Base-by-base conservation (phyloP, 2,888 invertebrate species). In the Dichetophora obliterata region DNA sequence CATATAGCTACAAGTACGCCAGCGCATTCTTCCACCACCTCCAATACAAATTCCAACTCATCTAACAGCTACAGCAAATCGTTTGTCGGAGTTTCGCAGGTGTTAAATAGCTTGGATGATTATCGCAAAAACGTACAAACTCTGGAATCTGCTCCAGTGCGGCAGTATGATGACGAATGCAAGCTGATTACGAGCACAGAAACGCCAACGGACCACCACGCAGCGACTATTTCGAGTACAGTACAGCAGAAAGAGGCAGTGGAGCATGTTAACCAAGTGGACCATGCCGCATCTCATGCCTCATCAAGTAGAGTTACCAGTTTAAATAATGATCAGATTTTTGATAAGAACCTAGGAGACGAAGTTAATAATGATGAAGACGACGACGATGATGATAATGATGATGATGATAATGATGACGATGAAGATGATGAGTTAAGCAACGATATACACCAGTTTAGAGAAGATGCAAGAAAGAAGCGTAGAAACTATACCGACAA, bases 101-200 rank as follows among this genome's bases (percentile, higher is more conserved):
- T 93, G 37, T 93, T 92, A 81, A 91, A 91, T 82, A 93, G 92
- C 84, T 87, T 93, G 71, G 92, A 92, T 78, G 93, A 93, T 75
- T 93, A 92, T 75, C 83, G 87, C 34, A 86, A 86, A 75, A 86
- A 88, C 84, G 85, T 88, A 4, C 85, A 87, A 77, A 84, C 85
- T 0, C 79, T 89, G 63, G 84, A 85, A 48, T 71, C 80, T 0
- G 82, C 81, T 66, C 76, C 82, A 1, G 75, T 81, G 19, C 80
- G 81, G 22, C 76, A 76, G 52, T 80, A 80, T 59, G 80, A 80
- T 54, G 78, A 77, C 31, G 80, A 80, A 16, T 80, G 78, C 27
- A 77, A 76, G 19, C 52, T 77, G 1, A 77, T 79, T 59, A 16
- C 50, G 11, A 37, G 52, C 48, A 16, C 24, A 14, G 19, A 11